Percentiles rank a stretch among this genome's conserved stretches.
phyloP scores from a whole-genome alignment of 1,140 invertebrate species.

The Rhopalosiphum maidis region DNA sequence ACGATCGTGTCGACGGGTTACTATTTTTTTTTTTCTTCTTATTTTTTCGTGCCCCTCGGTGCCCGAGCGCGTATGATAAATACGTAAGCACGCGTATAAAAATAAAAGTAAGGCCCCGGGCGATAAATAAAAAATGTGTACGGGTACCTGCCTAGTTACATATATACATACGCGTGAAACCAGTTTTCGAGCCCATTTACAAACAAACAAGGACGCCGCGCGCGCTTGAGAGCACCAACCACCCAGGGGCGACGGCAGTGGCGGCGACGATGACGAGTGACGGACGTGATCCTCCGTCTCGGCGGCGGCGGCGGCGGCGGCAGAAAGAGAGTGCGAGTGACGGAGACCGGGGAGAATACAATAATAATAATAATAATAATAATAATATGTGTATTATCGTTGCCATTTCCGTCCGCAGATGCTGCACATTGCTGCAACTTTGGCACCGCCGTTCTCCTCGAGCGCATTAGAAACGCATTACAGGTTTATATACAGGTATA shows the following conservation, averaged over 20 bases:
- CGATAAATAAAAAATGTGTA: conserved; percentile 28
- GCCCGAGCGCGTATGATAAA: not conserved
- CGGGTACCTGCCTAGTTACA: not conserved
- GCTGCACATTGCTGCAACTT: conserved; percentile 11
- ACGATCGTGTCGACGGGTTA: conserved; percentile 31
- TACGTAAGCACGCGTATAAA: not conserved
- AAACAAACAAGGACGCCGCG: conserved; percentile 31
- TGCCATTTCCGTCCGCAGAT: not conserved
- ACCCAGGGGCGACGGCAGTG: conserved; percentile 11
- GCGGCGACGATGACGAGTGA: conserved; percentile 19
- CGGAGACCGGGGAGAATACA: not conserved
- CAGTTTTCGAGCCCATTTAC: conserved; percentile 36
- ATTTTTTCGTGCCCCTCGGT: not conserved
- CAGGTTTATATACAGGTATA: not conserved
- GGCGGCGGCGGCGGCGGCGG: not conserved
- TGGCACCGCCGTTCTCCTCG: not conserved
- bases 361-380: no score
- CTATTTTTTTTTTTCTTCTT: not conserved
- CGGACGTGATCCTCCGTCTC: not conserved
- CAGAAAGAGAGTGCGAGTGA: not conserved
- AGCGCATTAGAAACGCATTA: conserved; percentile 19
- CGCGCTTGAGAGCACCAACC: conserved; percentile 25
- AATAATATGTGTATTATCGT: not conserved
- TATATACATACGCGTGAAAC: conserved; percentile 30
- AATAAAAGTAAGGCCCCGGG: conserved; percentile 5